These are phyloP conservation scores for Zaprionus bogoriensis DNA, from an alignment of 2,888 invertebrate genomes.

Conservation along the genomic window DNA sequence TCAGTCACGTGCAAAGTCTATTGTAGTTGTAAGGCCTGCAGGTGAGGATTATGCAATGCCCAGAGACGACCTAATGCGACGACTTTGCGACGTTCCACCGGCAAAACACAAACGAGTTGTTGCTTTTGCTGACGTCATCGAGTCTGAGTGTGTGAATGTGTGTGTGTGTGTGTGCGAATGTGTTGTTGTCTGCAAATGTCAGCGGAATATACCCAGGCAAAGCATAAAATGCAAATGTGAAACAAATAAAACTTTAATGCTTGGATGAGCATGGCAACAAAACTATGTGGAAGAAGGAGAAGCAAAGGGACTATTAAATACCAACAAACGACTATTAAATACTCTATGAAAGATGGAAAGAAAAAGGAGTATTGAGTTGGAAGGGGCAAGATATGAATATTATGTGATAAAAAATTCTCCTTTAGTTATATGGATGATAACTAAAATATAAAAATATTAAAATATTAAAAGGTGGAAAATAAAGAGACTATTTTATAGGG, in stretches of 20 bases:
- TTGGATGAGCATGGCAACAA: constrained; percentile 14
- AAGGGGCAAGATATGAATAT: too few species aligned
- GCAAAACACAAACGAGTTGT: constrained; percentile 17
- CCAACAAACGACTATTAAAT: too few species aligned
- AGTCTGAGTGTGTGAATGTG: neutral
- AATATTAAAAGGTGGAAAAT: too few species aligned
- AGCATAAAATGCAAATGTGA: constrained; percentile 51
- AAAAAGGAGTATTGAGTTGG: too few species aligned
- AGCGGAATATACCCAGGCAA: constrained; percentile 48
- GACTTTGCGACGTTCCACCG: too few species aligned
- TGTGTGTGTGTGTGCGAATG: neutral
- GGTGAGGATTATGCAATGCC: constrained; percentile 37
- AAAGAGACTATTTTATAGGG: too few species aligned
- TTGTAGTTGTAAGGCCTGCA: too few species aligned
- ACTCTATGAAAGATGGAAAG: too few species aligned
- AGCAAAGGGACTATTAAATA: too few species aligned
- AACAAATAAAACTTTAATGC: constrained; percentile 31
- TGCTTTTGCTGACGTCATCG: constrained; percentile 35
- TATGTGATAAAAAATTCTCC: too few species aligned
- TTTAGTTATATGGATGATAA: too few species aligned
- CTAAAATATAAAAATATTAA: too few species aligned
- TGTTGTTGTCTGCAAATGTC: constrained; percentile 30
- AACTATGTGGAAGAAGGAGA: neutral
- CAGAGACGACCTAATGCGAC: neutral
- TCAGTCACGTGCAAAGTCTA: constrained; percentile 56